Evolutionary conservation across 2,888 invertebrate genomes (phyloP).

Genomic region (Tuberolachnus salignus): DNA sequence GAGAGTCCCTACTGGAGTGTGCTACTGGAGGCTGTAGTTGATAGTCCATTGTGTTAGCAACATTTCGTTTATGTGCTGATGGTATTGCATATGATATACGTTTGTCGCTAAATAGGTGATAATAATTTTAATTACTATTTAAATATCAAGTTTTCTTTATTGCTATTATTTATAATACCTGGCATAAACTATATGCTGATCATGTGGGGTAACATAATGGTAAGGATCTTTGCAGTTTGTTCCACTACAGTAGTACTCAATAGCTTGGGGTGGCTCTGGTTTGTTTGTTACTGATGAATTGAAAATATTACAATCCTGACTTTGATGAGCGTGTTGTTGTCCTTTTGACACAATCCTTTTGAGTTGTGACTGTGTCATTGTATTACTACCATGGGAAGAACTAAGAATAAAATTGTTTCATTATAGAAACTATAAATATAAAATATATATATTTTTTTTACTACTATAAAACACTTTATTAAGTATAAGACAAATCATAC

Average conservation of each 20-base stretch:
- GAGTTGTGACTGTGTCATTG: slow-evolving; percentile 74
- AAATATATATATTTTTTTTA: not conserved
- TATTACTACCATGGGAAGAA: slow-evolving; percentile 55
- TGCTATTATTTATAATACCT: slow-evolving; percentile 58
- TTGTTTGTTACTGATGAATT: slow-evolving; percentile 65
- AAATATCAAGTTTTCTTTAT: not conserved
- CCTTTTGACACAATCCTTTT: slow-evolving; percentile 87
- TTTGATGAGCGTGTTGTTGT: slow-evolving; percentile 73
- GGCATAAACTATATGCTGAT: slow-evolving; percentile 65
- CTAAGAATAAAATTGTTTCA: slow-evolving; percentile 1
- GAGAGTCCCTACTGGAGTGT: slow-evolving; percentile 65
- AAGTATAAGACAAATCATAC: not conserved
- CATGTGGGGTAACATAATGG: slow-evolving; percentile 61
- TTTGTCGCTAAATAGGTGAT: slow-evolving; percentile 64
- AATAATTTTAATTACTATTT: not conserved
- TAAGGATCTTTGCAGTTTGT: slow-evolving; percentile 60
- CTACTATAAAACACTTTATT: not conserved
- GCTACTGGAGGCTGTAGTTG: slow-evolving; percentile 61
- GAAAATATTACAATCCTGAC: slow-evolving; percentile 59
- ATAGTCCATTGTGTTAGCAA: slow-evolving; percentile 59
- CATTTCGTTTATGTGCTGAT: slow-evolving; percentile 63
- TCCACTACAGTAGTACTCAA: slow-evolving; percentile 61
- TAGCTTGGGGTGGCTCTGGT: slow-evolving; percentile 67
- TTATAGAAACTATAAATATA: not conserved
- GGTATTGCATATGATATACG: slow-evolving; percentile 68